Conservation (phyloP, 2,113 vertebrate genomes). For the Silurus asotus region DNA sequence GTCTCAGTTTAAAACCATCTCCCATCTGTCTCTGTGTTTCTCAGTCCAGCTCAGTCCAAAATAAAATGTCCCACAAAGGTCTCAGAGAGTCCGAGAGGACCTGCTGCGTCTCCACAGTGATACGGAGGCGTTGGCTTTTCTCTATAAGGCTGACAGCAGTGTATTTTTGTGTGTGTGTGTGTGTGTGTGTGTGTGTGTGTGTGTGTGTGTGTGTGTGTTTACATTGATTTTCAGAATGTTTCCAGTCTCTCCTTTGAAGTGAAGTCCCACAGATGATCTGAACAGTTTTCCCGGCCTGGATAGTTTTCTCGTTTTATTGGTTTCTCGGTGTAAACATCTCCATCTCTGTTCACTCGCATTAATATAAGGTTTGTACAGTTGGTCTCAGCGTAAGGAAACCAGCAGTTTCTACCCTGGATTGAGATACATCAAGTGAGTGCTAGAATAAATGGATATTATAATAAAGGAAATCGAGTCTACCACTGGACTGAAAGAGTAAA, state of each 20-base stretch:
- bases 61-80: background rate
- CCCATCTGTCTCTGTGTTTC: background rate
- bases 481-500: slow-evolving; percentile 43
- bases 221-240: slow-evolving; percentile 4
- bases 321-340: slow-evolving; percentile 53
- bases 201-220: background rate
- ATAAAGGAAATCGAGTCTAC: slow-evolving; percentile 43
- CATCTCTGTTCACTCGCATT: slow-evolving; percentile 24
- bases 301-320: slow-evolving; percentile 50
- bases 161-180: background rate
- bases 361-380: slow-evolving; percentile 38
- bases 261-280: slow-evolving; percentile 18
- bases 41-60: background rate
- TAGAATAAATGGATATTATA: slow-evolving; percentile 25
- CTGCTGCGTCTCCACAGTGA: slow-evolving; percentile 40
- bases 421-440: slow-evolving; percentile 44
- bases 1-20: background rate
- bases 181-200: background rate
- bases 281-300: slow-evolving; percentile 50
- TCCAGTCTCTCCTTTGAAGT: slow-evolving; percentile 12
- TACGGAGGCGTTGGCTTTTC: slow-evolving; percentile 40
- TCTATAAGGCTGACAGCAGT: slow-evolving; percentile 22
- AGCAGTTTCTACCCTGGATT: slow-evolving; percentile 42
- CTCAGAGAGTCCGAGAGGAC: background rate
- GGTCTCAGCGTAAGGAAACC: slow-evolving; percentile 44